These are phyloP conservation scores for Arnoldichthys spilopterus DNA, from an alignment of 2,797 vertebrate species.

Conservation along the genomic window DNA sequence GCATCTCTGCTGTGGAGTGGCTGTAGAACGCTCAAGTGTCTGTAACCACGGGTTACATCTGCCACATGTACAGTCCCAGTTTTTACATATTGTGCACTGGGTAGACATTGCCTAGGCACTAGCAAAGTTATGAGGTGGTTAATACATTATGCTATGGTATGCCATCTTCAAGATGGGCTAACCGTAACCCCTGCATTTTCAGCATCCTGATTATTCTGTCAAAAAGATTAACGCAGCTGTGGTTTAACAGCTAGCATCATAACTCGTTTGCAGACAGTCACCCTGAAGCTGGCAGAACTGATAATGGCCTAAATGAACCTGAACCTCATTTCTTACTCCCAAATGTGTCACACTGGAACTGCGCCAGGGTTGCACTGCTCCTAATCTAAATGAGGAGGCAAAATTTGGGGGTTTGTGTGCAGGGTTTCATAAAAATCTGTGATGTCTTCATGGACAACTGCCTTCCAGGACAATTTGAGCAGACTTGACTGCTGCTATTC, in stretches of 20 bases:
- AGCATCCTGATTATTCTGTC: conserved; percentile 23
- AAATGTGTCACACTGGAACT: conserved; percentile 14
- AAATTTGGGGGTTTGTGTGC: not conserved
- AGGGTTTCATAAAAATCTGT: not conserved
- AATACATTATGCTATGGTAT: not conserved
- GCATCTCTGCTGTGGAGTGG: conserved; percentile 15
- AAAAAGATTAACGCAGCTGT: conserved; percentile 15
- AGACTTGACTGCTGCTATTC: not conserved
- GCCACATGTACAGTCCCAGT: not conserved
- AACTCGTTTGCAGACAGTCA: conserved; percentile 23
- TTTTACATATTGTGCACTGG: not conserved
- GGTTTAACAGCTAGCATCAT: conserved; percentile 32
- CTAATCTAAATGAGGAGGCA: not conserved
- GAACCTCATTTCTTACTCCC: conserved; percentile 24
- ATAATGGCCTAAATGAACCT: conserved; percentile 26
- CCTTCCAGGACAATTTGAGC: not conserved
- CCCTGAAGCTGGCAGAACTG: conserved; percentile 34
- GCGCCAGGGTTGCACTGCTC: conserved; percentile 18
- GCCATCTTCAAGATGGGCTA: not conserved
- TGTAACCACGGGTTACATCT: conserved; percentile 9
- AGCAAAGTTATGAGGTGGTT: not conserved
- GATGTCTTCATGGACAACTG: not conserved
- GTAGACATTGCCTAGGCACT: not conserved
- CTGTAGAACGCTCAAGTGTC: conserved; percentile 1
- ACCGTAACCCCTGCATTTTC: conserved; percentile 15